Evolutionary conservation across 2,113 vertebrate genomes (phyloP).

Genomic region (Erpornis zantholeuca): DNA sequence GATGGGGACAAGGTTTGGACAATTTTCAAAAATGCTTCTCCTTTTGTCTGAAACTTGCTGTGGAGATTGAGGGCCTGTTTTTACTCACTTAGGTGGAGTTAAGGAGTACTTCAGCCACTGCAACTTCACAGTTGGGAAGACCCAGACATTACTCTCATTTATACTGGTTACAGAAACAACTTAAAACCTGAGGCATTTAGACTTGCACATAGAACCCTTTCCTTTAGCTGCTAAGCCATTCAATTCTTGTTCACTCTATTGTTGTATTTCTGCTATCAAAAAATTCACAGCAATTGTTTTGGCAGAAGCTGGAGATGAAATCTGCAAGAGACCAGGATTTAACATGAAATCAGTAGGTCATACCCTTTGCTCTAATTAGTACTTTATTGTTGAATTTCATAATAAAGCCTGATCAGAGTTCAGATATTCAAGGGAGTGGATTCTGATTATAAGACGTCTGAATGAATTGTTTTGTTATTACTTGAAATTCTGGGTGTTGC

Average conservation of each 20-base stretch:
- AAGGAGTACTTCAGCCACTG: not conserved
- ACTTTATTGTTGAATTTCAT: not conserved
- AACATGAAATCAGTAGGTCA: not conserved
- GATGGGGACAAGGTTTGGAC: not conserved
- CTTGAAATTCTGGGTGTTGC: not conserved
- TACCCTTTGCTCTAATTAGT: not conserved
- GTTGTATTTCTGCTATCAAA: not conserved
- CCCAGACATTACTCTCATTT: not conserved
- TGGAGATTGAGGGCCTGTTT: not conserved
- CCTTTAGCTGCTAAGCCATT: not conserved
- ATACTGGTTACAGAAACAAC: not conserved
- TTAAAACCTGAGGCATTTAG: not conserved
- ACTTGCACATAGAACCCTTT: not conserved
- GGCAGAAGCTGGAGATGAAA: not conserved
- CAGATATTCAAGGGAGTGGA: not conserved
- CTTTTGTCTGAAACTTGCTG: not conserved
- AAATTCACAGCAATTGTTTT: not conserved
- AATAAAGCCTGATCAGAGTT: not conserved
- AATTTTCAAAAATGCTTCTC: not conserved
- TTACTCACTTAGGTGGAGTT: not conserved
- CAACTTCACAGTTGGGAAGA: not conserved
- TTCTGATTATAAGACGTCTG: not conserved
- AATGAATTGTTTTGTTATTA: not conserved
- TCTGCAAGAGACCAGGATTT: not conserved
- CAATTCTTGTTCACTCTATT: not conserved